A percentile compares a stretch with the other conserved stretches of the same genome.
Conservation (phyloP, 2,797 vertebrate species). For the Pseudocheirus occidentalis region DNA sequence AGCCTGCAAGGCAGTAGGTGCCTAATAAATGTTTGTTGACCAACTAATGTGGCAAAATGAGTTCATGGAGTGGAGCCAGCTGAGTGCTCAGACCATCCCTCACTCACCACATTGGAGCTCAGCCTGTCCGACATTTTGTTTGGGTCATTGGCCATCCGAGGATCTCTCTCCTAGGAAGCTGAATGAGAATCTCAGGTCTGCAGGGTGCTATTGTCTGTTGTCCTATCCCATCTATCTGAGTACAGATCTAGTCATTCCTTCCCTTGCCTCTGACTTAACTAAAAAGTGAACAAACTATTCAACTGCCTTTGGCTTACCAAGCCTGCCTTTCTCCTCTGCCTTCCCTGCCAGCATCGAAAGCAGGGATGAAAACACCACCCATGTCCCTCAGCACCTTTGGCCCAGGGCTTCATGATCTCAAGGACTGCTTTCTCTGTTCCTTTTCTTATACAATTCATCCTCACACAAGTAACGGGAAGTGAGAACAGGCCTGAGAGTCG, state of each 20-base stretch:
- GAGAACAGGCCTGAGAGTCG: too few species aligned
- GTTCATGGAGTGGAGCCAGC: neutral
- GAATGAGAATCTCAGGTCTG: neutral
- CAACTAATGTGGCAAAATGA: neutral
- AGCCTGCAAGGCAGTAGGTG: neutral
- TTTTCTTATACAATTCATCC: too few species aligned
- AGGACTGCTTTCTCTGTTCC: too few species aligned
- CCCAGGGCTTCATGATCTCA: too few species aligned
- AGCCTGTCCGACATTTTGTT: too few species aligned
- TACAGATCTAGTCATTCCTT: too few species aligned
- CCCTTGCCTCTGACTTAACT: too few species aligned
- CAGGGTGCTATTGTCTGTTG: neutral
- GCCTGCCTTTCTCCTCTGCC: neutral
- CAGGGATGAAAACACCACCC: neutral
- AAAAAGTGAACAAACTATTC: neutral
- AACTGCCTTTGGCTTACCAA: too few species aligned
- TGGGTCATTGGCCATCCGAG: too few species aligned
- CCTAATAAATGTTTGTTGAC: neutral
- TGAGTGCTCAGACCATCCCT: neutral
- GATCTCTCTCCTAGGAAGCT: neutral
- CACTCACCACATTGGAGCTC: neutral
- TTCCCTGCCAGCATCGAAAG: neutral
- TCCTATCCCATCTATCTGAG: too few species aligned
- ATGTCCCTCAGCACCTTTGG: neutral
- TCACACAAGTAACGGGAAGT: too few species aligned